Base-by-base conservation (phyloP, 2,888 invertebrate genomes). In the Tetragonisca angustula region DNA sequence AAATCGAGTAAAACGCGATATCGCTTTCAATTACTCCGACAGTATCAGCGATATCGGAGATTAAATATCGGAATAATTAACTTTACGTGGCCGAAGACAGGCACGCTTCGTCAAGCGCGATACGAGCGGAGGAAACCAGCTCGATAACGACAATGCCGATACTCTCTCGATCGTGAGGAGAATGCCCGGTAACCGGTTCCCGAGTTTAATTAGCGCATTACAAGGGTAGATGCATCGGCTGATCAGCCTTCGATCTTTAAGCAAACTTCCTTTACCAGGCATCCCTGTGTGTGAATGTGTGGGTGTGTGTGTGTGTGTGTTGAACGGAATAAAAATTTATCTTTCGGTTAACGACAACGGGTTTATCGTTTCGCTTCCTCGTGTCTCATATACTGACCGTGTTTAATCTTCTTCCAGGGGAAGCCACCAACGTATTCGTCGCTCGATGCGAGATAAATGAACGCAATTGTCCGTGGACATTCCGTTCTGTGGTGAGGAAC, bases 161-260 rank as follows among this genome's bases (percentile, higher is more conserved):
- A 27, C 24, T 56, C 50, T 32, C 49, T 62, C 27, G 76, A 69
- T 64, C 59, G 43, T 32, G 43, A 54, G 43, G n/a, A 76, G 61
- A 32, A 69, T 32, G 32, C 27, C 43, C 9, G 32, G 52, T n/a
- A 76, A 76, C 79, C 79, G 76, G 69, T 69, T 69, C 69, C 21
- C 49, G n/a, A 17, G 24, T 76, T 69, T 75, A 75, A 76, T 79
- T 79, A 75, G 24, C 67, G 68, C 61, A 52, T 79, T 79, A 75
- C 61, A 65, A n/a, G 67, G 75, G 52, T 61, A 54, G 52, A 64
- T 62, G 27, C 54, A 21, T 49, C 54, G n/a, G 4, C 27, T 19
- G 75, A 79, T 54, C 61, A 15, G 24, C 24, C 17, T 68, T 62
- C 52, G 54, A 61, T 50, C 75, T 69, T 68, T 17, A 54, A 68